Percentiles rank a stretch among this genome's conserved stretches.
These are phyloP conservation scores for Pollicipes pollicipes DNA, from an alignment of 1,140 invertebrate genomes.

Conservation along the genomic window DNA sequence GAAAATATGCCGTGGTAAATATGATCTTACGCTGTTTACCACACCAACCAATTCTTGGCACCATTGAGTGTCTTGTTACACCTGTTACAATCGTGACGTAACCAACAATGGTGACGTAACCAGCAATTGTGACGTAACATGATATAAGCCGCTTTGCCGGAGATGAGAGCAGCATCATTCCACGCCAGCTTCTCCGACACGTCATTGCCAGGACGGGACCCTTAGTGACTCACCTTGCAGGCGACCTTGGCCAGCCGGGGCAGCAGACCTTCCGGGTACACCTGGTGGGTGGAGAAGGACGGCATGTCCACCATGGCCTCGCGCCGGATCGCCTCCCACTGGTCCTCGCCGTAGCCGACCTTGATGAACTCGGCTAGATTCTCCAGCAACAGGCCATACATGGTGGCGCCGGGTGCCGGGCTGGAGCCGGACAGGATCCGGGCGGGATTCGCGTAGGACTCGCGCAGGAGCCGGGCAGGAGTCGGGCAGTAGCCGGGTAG, in stretches of 20 bases:
- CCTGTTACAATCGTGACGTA: no score
- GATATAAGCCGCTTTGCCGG: no score
- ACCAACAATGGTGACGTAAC: no score
- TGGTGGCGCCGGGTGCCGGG: constrained; percentile 24
- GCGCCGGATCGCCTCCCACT: constrained; percentile 68
- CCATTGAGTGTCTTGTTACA: no score
- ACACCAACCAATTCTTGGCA: no score
- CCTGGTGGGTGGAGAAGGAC: constrained; percentile 76
- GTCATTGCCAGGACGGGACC: neutral
- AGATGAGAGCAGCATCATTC: neutral
- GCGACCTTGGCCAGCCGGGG: constrained; percentile 63
- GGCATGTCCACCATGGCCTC: constrained; percentile 63
- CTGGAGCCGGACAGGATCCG: no score
- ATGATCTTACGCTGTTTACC: no score
- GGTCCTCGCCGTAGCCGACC: constrained; percentile 72
- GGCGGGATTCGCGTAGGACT: no score
- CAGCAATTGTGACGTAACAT: no score
- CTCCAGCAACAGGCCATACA: constrained; percentile 88
- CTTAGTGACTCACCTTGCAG: constrained; percentile 44
- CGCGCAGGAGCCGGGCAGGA: no score
- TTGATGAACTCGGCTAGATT: constrained; percentile 81
- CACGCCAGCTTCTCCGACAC: neutral
- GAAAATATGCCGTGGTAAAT: no score
- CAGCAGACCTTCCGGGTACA: constrained; percentile 76
- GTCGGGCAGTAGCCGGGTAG: no score